Base-by-base conservation (phyloP, 2,113 vertebrate genomes). In the Gracilinanus agilis region DNA sequence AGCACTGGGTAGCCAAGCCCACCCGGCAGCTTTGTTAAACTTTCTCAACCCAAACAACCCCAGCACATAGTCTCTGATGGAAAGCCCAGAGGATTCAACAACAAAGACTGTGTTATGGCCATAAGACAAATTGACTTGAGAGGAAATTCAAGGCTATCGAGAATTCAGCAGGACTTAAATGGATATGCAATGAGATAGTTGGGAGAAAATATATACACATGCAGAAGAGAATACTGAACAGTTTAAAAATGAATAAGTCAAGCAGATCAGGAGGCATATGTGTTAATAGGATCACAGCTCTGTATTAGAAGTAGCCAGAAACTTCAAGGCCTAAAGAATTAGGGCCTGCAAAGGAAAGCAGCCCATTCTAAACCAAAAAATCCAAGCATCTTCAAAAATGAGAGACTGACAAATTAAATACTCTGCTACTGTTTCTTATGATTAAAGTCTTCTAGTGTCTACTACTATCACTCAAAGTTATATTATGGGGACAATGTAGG, bases 181-280 rank as follows among this genome's bases (percentile, higher is more conserved):
- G 29, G 89, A 94, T 92, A 96, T 90, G 91, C 93, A 94, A 91
- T 21, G 24, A 94, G 67, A 92, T 54, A 54, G 88, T n/a, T 49
- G 67, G 67, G n/a, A 40, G 19, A 40, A 49, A 83, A 40, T 40
- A 75, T 13, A 34, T 29, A 75, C 29, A 83, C 67, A 83, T 23
- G n/a, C 75, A 95, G 44, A 4, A 34, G 49, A 7, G 24, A 34
- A 89, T 55, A 27, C 44, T 91, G 75, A 91, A 75, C 9, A 53
- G n/a, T 4, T 54, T 91, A 67, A 2, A 94, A 53, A 90, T 34
- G 88, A 58, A 94, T 95, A 91, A 24, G 9, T 10, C 44, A 91
- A 92, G 24, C 7, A 11, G 21, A 29, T 55, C 13, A 25, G 83
- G 44, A 94, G 53, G 83, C 27, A n/a, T 90, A 92, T 94, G 91